Conservation (phyloP, 2,797 vertebrate species). For the Phylloscopus collybita region DNA sequence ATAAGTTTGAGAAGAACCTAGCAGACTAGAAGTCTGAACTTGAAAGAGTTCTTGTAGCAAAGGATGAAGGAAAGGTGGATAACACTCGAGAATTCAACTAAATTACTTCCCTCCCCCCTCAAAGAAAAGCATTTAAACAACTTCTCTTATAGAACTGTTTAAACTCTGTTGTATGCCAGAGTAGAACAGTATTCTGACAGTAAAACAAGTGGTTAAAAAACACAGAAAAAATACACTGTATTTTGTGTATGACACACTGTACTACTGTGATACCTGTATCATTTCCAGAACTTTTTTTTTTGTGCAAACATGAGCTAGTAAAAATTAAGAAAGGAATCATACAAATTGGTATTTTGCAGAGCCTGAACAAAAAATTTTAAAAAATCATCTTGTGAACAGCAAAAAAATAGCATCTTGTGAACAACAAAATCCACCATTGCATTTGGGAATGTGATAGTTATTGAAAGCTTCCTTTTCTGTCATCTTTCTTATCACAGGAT, state of each 20-base stretch:
- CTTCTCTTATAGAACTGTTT: background rate
- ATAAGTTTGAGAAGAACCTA: background rate
- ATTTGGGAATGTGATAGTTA: background rate
- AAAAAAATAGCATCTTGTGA: background rate
- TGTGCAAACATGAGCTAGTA: background rate
- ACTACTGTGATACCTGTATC: background rate
- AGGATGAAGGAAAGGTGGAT: background rate
- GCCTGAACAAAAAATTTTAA: background rate
- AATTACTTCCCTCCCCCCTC: background rate
- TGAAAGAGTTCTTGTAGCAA: background rate
- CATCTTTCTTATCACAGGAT: background rate
- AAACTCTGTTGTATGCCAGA: background rate
- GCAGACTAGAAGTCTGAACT: background rate
- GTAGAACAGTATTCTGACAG: background rate
- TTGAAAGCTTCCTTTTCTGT: background rate
- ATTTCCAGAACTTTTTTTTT: background rate
- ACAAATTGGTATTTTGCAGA: background rate
- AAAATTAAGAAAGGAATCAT: background rate
- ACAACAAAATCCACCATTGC: background rate
- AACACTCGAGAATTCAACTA: background rate
- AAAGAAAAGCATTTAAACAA: background rate
- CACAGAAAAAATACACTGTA: background rate
- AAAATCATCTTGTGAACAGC: background rate
- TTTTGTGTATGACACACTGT: too few species aligned
- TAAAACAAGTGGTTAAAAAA: background rate